Percentiles rank a stretch among this genome's conserved stretches.
Conservation (phyloP, 2,797 vertebrate species). For the Acanthis flammea region DNA sequence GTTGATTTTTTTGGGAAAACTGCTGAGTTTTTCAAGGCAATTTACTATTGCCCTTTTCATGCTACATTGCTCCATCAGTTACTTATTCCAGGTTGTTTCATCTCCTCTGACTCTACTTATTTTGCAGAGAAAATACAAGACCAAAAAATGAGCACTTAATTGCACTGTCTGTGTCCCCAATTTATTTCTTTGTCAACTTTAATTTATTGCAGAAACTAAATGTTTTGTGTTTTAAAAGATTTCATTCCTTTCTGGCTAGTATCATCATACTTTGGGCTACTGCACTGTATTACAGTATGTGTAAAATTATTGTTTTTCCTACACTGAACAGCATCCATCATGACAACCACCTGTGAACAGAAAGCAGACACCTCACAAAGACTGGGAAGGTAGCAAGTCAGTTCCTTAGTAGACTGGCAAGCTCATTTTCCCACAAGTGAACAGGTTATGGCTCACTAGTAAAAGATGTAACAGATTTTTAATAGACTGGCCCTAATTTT, state of each 20-base stretch:
- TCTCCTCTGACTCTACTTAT: neutral
- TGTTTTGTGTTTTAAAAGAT: neutral
- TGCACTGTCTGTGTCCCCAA: neutral
- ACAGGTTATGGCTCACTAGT: neutral
- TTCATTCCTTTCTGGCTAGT: neutral
- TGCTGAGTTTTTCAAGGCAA: neutral
- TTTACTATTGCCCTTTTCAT: neutral
- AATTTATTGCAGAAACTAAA: neutral
- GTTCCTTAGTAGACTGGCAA: neutral
- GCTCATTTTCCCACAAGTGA: neutral
- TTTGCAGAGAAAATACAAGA: neutral
- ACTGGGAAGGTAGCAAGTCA: neutral
- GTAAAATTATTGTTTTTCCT: neutral
- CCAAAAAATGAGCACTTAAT: neutral
- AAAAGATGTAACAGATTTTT: slow-evolving; percentile 20
- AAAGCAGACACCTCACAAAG: neutral
- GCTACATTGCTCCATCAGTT: neutral
- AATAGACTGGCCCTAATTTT: slow-evolving; percentile 17
- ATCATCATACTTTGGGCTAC: neutral
- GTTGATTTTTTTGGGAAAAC: neutral
- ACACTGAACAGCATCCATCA: neutral
- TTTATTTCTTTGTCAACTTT: neutral
- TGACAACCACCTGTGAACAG: neutral
- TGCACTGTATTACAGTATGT: neutral
- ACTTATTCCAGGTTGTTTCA: neutral